Evolutionary conservation across 1,140 invertebrate genomes (phyloP), one percentile per base, ranked within the genome.

Genomic region (Lepidurus couesii): DNA sequence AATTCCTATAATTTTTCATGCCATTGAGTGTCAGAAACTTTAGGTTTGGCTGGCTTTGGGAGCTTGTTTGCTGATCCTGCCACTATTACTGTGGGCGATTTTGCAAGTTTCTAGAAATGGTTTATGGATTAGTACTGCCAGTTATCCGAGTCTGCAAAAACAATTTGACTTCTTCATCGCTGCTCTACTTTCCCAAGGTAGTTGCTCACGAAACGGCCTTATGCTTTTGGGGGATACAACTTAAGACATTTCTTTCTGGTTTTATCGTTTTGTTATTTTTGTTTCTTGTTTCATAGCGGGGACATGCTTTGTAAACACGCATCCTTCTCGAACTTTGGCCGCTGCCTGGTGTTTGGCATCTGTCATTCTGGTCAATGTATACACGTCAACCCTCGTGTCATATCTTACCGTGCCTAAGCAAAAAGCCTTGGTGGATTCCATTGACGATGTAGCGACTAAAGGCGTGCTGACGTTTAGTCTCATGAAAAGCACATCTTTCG

Each of bases 291-390:
- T 75, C 44, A 43, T 77, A 74, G 78, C 74, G 34, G 75, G 16
- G 26, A 78, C 7, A n/a, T 78, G 73, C 73, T 74, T 74, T 75
- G 21, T 34, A 13, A 65, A 65, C 43, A 74, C 42, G 53, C 73
- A 73, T 21, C 9, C 81, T 1, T 80, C 82, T 24, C 79, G 83
- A 44, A 82, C 84, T 77, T 74, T 84, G 16, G 73, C 82, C 11
- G 81, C 78, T 21, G 75, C 84, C 74, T 84, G 84, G 84, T 83
- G 82, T 81, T 73, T 82, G 45, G 73, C 81, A 16, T 81, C 81
- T 42, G 78, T 84, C 16, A 82, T 82, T 26, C 74, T 84, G n/a
- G 82, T 81, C 34, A 83, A 83, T 76, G 81, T 81, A n/a, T 84
- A 84, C 79, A 79, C 82, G 1, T 82, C 80, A 4, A 80, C 81